Evolutionary conservation across 2,888 invertebrate genomes (phyloP), one percentile per base, ranked within the genome.

Genomic region (Pseudoips prasinana): DNA sequence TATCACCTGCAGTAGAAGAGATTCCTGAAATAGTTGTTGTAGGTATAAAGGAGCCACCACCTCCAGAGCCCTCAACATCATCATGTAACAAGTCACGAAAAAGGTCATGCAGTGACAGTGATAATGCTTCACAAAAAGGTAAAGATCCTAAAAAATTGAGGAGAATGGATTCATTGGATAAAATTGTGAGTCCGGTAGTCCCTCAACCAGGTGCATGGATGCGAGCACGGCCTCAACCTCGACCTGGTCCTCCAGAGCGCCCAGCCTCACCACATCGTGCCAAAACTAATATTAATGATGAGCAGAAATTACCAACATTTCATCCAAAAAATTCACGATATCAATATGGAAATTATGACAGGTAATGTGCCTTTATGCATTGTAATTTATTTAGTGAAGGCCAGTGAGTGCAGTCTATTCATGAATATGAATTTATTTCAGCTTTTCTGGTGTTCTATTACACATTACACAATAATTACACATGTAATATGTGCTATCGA

Each of bases 271-370:
- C 86, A 23, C 81, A 85, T 42, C 74, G 81, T 29, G 52, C 75
- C 4, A 82, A 73, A 57, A 58, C 58, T 1, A 79, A 80, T 41
- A 75, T 70, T 18, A 64, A 72, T 14, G 64, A 75, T 18, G 79
- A 84, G 57, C 82, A 70, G 41, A 82, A 87, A 33, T 63, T 90
- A 56, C 93, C 93, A 6, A 91, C 90, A 39, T 96, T 95, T 79
- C 92, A 94, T 58, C 90, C 92, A 10, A 94, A 94, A 72, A 93
- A 95, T 71, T 91, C 92, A 38, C 92, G 92, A 69, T 98, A 96
- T 86, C 95, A 96, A 66, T 98, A 95, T 89, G 99, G 99, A 35
- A 99, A 99, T 84, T 99, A 98, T 82, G 96, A 96, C 76, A 94
- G 96, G 85, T 92, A 64, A 59, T 26, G 22, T 22, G 8, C n/a